phyloP scores from a whole-genome alignment of 2,797 vertebrate species.

The Gymnothorax javanicus region DNA sequence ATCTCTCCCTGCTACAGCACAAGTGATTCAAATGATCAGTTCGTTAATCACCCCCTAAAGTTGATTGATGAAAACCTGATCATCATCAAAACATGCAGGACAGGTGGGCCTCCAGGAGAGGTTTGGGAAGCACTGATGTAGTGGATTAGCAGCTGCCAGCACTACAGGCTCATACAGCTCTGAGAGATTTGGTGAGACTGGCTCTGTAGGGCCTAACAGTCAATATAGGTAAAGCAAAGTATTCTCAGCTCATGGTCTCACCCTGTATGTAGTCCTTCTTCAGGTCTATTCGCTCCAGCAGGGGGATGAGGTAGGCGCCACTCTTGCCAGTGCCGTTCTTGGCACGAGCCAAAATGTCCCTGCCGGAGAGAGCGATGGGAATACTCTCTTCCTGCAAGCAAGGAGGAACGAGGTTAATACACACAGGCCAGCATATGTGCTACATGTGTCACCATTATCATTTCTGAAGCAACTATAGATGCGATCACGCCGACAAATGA shows the following conservation, averaged over 20 bases:
- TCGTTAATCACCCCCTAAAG: too few species aligned
- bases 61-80: too few species aligned
- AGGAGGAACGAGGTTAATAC: not conserved
- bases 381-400: slow-evolving; percentile 76
- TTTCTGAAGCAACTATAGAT: too few species aligned
- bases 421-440: not conserved
- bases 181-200: not conserved
- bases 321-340: slow-evolving; percentile 81
- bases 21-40: too few species aligned
- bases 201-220: not conserved
- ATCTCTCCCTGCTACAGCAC: too few species aligned
- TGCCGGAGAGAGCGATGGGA: slow-evolving; percentile 75
- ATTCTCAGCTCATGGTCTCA: slow-evolving; percentile 42
- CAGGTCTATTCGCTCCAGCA: slow-evolving; percentile 75
- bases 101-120: too few species aligned
- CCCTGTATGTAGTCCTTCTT: slow-evolving; percentile 77
- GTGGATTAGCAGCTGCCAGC: too few species aligned
- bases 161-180: too few species aligned
- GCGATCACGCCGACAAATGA: too few species aligned
- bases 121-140: too few species aligned
- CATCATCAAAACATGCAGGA: too few species aligned
- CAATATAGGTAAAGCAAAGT: not conserved
- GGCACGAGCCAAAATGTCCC: slow-evolving; percentile 76
- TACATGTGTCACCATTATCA: too few species aligned
- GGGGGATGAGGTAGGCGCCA: slow-evolving; percentile 79